A percentile compares a stretch with the other conserved stretches of the same genome.
Conservation (phyloP, 2,113 vertebrate species). For the Crotalus horridus region DNA sequence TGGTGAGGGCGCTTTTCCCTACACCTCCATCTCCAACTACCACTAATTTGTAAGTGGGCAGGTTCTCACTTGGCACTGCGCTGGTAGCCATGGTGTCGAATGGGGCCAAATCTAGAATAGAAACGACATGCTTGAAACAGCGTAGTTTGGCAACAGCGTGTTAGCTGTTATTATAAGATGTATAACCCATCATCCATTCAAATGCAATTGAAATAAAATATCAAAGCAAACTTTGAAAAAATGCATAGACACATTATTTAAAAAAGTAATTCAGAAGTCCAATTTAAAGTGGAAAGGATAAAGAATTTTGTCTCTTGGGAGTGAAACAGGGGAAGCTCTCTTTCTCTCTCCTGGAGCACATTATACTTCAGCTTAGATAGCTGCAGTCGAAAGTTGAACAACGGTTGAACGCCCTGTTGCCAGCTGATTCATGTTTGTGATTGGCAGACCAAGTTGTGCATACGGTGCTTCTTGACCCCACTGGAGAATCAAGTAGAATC, state of each 20-base stretch:
- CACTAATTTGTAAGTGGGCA: constrained; percentile 96
- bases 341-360: background rate
- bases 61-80: constrained; percentile 94
- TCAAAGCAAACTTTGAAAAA: background rate
- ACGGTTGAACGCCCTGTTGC: background rate
- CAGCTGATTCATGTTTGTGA: background rate
- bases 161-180: background rate
- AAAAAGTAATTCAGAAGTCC: background rate
- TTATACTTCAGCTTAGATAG: background rate
- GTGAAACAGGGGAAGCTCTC: background rate
- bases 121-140: constrained; percentile 22
- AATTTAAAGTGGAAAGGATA: background rate
- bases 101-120: constrained; percentile 74
- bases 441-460: background rate
- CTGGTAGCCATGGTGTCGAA: constrained; percentile 88
- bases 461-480: background rate
- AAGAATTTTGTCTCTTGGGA: background rate
- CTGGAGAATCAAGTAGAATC: background rate
- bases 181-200: background rate
- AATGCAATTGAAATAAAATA: background rate
- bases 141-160: background rate
- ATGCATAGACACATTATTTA: background rate
- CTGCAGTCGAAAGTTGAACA: background rate
- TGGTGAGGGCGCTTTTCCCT: constrained; percentile 97
- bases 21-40: constrained; percentile 97